Evolutionary conservation across 2,797 vertebrate genomes (phyloP), one percentile per base, ranked within the genome.

Genomic region (Microchirus variegatus): DNA sequence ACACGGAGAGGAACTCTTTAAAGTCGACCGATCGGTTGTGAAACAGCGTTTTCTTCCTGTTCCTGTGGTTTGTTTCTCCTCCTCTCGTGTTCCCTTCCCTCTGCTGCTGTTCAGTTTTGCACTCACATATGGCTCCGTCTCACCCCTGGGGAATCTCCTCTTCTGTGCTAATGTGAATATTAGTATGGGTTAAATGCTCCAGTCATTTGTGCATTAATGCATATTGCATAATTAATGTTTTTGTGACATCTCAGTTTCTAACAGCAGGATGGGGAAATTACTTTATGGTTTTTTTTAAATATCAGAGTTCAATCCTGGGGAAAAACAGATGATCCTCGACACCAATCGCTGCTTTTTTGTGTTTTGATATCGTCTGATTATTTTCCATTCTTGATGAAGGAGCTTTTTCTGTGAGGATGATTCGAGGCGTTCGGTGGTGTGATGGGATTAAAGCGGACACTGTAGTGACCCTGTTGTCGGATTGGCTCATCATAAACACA

Each of bases 101-200:
- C 71, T 69, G 63, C 55, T 81, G 65, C 72, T 75, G 59, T 68
- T 80, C 63, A 79, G 58, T 87, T 82, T 77, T 77, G 63, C 36
- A 51, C 73, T 71, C 81, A 37, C 87, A 86, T 87, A 85, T 89
- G 88, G 81, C 80, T 88, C 79, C 13, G 44, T 84, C 81, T 73
- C 77, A 73, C 68, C 86, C 86, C 69, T 79, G 67, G 88, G 87
- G 87, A 89, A 83, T 80, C 48, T 78, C 69, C 77, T 90, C 77
- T 80, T 82, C 80, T 86, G 67, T 79, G 80, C 87, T 91, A 91
- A 92, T 91, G 75, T 88, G 88, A 90, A 86, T 90, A 90, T 93
- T 92, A 89, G 87, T 87, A 85, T 87, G 85, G 86, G 87, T 90
- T 92, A 91, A 93, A 92, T 85, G 87, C 85, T 85, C 82, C 78